A percentile compares a stretch with the other conserved stretches of the same genome.
Evolutionary conservation across 2,797 vertebrate genomes (phyloP).

Genomic region (Todus mexicanus): DNA sequence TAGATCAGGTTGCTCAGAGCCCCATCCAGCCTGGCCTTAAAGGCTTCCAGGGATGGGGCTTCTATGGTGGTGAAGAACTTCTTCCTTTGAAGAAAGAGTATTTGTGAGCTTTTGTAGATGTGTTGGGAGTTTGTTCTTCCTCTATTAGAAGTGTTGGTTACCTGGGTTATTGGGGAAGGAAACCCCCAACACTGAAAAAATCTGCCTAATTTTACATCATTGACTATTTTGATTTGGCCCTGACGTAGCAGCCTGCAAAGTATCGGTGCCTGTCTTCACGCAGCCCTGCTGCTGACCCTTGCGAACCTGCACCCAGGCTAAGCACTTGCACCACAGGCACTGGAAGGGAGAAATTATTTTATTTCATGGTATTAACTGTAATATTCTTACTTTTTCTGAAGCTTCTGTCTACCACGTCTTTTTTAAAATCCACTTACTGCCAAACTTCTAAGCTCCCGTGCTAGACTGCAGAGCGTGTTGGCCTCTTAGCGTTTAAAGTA

Average conservation of each 20-base stretch:
- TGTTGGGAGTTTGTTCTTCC: background rate
- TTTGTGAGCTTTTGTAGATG: background rate
- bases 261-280: rapidly evolving
- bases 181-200: background rate
- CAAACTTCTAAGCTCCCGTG: background rate
- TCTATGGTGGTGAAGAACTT: no score
- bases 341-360: background rate
- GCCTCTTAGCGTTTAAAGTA: background rate
- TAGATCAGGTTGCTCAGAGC: no score
- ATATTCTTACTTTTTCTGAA: background rate
- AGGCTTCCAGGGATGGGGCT: no score
- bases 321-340: background rate
- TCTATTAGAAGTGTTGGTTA: background rate
- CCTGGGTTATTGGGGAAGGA: background rate
- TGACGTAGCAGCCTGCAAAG: rapidly evolving
- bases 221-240: background rate
- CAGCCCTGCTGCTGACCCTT: background rate
- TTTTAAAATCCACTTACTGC: background rate
- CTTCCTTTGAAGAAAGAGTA: background rate
- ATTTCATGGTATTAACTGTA: background rate
- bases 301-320: background rate
- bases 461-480: background rate
- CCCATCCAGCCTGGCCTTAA: no score
- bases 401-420: background rate
- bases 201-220: background rate